These are phyloP conservation scores for Datnioides undecimradiatus DNA, from an alignment of 2,113 vertebrate species.

Conservation along the genomic window DNA sequence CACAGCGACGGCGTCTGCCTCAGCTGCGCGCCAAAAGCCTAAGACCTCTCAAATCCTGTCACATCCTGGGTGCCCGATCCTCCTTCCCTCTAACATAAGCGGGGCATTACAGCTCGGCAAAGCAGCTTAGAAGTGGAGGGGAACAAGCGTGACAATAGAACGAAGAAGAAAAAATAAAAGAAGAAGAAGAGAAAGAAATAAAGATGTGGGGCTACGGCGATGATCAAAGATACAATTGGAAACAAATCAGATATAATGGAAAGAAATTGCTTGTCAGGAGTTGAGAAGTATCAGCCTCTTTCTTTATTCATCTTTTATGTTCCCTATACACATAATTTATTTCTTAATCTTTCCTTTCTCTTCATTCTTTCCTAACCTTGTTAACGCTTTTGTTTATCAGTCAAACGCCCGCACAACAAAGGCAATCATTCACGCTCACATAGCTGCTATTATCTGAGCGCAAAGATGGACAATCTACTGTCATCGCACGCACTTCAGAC, in stretches of 20 bases:
- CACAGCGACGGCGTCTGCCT: background rate
- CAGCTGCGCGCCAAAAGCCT: conserved; percentile 19
- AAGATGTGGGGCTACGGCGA: background rate
- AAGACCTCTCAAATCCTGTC: conserved; percentile 63
- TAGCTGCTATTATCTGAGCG: background rate
- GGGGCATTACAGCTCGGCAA: conserved; percentile 46
- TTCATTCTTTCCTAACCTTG: background rate
- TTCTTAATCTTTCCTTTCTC: background rate
- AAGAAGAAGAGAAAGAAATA: background rate
- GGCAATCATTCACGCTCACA: background rate
- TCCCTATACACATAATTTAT: background rate
- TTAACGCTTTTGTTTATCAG: background rate
- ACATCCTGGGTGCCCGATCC: conserved; percentile 20
- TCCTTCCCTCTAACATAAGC: conserved; percentile 27
- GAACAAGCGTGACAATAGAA: conserved; percentile 34
- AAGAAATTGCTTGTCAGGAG: conserved; percentile 31
- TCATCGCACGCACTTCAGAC: conserved; percentile 6
- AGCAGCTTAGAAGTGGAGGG: conserved; percentile 46
- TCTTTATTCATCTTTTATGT: conserved; percentile 15
- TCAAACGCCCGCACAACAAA: background rate
- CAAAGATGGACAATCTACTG: conserved; percentile 8
- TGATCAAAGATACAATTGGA: conserved; percentile 35
- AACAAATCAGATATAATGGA: conserved; percentile 29
- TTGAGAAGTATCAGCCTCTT: conserved; percentile 23
- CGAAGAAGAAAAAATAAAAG: background rate